Evolutionary conservation across 2,888 invertebrate species (phyloP).

Genomic region (Zygothrica quintamaculata): DNA sequence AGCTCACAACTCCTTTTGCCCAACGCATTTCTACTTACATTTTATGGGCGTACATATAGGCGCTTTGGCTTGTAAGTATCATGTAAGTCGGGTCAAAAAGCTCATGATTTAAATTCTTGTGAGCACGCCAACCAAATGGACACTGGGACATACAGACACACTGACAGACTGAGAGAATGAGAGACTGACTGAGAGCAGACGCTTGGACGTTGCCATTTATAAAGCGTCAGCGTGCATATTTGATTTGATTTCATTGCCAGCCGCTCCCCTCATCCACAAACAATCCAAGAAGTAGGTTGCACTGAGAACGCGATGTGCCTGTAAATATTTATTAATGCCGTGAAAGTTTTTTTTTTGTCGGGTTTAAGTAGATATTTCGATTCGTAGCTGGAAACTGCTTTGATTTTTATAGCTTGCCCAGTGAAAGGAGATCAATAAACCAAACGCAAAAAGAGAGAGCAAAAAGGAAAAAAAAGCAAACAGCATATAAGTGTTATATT

Average conservation of each 20-base stretch:
- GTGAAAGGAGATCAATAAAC: constrained; percentile 42
- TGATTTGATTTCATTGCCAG: constrained; percentile 78
- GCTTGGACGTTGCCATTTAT: constrained; percentile 46
- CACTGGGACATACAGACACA: constrained; percentile 30
- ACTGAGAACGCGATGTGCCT: constrained; percentile 74
- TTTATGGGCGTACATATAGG: constrained; percentile 74
- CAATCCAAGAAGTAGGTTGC: constrained; percentile 23
- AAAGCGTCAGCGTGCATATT: constrained; percentile 77
- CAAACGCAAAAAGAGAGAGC: background rate
- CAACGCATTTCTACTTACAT: constrained; percentile 43
- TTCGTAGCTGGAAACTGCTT: constrained; percentile 50
- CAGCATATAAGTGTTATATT: constrained; percentile 16
- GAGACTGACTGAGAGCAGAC: constrained; percentile 11
- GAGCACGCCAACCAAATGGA: constrained; percentile 69
- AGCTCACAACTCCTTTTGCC: constrained; percentile 17
- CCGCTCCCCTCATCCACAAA: constrained; percentile 26
- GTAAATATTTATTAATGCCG: constrained; percentile 78
- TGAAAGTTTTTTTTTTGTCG: constrained; percentile 59
- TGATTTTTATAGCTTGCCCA: constrained; percentile 65
- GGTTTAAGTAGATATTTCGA: constrained; percentile 59
- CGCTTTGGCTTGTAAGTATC: constrained; percentile 78
- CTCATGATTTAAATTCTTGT: constrained; percentile 78
- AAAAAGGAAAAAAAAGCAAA: too few relatives aligned
- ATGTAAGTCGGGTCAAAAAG: constrained; percentile 67
- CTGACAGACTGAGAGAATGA: too few relatives aligned